A percentile compares a stretch with the other conserved stretches of the same genome.
These are phyloP conservation scores for Malacoraja senta DNA, from an alignment of 2,797 vertebrate genomes.

Conservation along the genomic window DNA sequence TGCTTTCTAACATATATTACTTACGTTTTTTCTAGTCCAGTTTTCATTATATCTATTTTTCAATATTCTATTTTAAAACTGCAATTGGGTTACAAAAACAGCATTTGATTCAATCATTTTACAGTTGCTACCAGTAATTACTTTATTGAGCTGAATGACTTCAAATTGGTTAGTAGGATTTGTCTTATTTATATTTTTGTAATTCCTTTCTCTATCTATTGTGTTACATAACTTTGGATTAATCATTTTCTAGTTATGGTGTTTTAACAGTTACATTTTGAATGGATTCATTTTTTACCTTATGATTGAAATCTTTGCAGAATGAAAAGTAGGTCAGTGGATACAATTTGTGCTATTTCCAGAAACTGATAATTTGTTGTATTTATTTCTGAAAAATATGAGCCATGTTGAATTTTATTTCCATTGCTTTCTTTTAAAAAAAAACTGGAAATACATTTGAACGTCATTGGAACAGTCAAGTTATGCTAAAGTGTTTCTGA, in stretches of 20 bases:
- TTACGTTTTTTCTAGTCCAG: neutral
- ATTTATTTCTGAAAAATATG: neutral
- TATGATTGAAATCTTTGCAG: neutral
- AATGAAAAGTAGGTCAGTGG: neutral
- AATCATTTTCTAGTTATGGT: neutral
- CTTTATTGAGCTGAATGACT: conserved; percentile 11
- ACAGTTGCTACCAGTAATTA: neutral
- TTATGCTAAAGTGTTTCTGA: conserved; percentile 2
- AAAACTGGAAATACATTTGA: neutral
- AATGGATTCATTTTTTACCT: neutral
- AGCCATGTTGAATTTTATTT: neutral
- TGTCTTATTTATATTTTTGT: conserved; percentile 11
- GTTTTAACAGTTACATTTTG: neutral
- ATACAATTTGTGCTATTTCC: neutral
- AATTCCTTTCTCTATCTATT: neutral
- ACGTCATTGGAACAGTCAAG: neutral
- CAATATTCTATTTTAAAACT: conserved; percentile 14
- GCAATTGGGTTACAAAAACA: neutral
- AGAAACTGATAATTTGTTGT: neutral
- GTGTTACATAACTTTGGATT: neutral
- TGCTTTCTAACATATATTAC: neutral
- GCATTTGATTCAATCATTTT: neutral
- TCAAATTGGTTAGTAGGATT: neutral
- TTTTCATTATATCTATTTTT: neutral
- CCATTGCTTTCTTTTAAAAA: neutral